phyloP scores from a whole-genome alignment of 2,797 vertebrate genomes.

The Cetoscarus ocellatus region DNA sequence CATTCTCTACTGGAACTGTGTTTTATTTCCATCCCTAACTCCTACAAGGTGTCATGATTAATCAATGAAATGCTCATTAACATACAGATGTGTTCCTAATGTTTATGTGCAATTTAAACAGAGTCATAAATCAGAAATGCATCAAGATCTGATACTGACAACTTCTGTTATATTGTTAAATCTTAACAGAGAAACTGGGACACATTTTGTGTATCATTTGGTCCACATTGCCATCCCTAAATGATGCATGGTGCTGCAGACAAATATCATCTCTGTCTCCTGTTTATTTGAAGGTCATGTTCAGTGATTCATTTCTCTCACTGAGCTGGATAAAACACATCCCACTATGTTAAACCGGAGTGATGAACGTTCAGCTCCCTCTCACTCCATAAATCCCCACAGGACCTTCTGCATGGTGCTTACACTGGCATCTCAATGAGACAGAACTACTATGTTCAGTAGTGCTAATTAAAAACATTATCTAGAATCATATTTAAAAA shows the following conservation, averaged over 20 bases:
- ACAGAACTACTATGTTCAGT: constrained; percentile 9
- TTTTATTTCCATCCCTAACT: no score
- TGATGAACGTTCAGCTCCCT: constrained; percentile 45
- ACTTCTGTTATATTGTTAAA: no score
- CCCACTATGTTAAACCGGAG: constrained; percentile 44
- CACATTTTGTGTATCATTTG: no score
- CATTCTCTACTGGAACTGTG: no score
- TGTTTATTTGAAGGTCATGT: constrained; percentile 46
- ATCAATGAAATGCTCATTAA: no score
- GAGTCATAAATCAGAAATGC: no score
- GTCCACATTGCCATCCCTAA: no score
- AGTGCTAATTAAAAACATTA: constrained; percentile 17
- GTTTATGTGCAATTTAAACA: no score
- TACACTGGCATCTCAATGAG: constrained; percentile 34
- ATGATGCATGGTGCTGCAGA: background rate
- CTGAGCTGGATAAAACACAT: constrained; percentile 34
- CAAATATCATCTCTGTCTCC: constrained; percentile 31
- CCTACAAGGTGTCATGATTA: no score
- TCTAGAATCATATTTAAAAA: background rate
- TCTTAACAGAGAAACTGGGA: no score
- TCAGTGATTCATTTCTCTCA: constrained; percentile 56
- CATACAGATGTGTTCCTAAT: no score
- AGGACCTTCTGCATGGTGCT: constrained; percentile 31
- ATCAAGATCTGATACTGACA: no score
- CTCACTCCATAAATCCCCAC: constrained; percentile 39